Percentiles rank a stretch among this genome's conserved stretches.
Conservation (phyloP, 2,113 vertebrate species). For the Parus major region DNA sequence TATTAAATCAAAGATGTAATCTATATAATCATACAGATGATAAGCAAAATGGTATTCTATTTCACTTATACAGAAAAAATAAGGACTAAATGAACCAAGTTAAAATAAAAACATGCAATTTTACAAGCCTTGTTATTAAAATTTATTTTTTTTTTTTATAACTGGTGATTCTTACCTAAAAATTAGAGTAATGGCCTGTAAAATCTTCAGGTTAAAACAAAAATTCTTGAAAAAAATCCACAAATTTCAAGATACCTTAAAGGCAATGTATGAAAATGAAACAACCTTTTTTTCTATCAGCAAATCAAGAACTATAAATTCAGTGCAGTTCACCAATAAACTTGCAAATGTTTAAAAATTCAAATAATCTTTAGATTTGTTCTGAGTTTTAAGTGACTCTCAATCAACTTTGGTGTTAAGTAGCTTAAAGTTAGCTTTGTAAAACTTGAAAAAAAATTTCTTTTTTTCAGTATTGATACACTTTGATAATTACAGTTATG, state of each 20-base stretch:
- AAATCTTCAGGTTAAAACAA: background rate
- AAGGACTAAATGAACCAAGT: background rate
- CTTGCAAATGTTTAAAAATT: background rate
- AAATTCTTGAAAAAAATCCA: background rate
- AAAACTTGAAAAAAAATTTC: background rate
- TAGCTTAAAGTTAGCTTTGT: background rate
- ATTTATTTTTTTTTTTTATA: background rate
- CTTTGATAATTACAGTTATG: background rate
- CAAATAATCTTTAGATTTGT: background rate
- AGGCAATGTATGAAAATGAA: background rate
- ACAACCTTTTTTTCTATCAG: background rate
- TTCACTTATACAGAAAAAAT: background rate
- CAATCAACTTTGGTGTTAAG: background rate
- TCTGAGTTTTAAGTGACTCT: background rate
- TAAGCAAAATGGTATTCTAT: background rate
- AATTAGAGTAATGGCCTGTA: background rate
- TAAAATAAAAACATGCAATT: background rate
- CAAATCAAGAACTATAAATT: background rate
- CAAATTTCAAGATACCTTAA: background rate
- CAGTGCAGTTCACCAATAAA: background rate
- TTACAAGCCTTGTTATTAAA: background rate
- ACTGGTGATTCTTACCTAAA: background rate
- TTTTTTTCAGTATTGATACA: background rate
- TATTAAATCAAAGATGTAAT: background rate
- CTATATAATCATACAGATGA: background rate